Evolutionary conservation across 92 coral and sea anemone species (phyloP).

Genomic region (Epizoanthus scotinus): DNA sequence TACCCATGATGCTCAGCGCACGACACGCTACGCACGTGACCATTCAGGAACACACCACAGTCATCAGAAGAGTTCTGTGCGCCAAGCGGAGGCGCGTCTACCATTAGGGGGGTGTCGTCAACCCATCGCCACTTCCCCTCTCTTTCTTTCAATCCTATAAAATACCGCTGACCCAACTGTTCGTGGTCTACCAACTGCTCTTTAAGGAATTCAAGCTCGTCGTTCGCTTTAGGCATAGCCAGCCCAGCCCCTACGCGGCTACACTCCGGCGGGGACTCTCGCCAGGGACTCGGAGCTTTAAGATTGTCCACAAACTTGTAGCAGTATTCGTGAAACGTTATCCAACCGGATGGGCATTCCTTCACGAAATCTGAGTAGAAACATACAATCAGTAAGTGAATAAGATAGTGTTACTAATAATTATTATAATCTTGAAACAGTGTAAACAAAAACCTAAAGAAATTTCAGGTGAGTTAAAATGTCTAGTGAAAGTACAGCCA

Average conservation of each 20-base stretch:
- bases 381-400: too few species aligned
- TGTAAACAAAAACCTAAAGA: too few species aligned
- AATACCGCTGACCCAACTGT: slow-evolving; percentile 47
- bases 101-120: slow-evolving; percentile 68
- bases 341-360: slow-evolving; percentile 78
- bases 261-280: slow-evolving; percentile 66
- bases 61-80: slow-evolving; percentile 23
- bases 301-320: slow-evolving; percentile 58
- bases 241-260: slow-evolving; percentile 62
- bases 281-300: slow-evolving; percentile 57
- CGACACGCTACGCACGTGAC: slow-evolving; percentile 52
- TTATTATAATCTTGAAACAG: too few species aligned
- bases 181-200: slow-evolving; percentile 50
- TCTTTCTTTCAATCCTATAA: slow-evolving; percentile 68
- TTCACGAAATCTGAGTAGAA: slow-evolving; percentile 48
- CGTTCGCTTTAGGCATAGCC: slow-evolving; percentile 92
- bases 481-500: too few species aligned
- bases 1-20: slow-evolving; percentile 62
- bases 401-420: too few species aligned
- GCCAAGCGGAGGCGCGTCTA: slow-evolving; percentile 28
- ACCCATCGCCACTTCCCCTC: slow-evolving; percentile 76
- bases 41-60: slow-evolving; percentile 63
- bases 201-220: slow-evolving; percentile 70
- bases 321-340: slow-evolving; percentile 72
- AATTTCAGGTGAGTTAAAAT: too few species aligned